phyloP scores from a whole-genome alignment of 2,888 invertebrate species.

The Pachycephus smyrnensis region DNA sequence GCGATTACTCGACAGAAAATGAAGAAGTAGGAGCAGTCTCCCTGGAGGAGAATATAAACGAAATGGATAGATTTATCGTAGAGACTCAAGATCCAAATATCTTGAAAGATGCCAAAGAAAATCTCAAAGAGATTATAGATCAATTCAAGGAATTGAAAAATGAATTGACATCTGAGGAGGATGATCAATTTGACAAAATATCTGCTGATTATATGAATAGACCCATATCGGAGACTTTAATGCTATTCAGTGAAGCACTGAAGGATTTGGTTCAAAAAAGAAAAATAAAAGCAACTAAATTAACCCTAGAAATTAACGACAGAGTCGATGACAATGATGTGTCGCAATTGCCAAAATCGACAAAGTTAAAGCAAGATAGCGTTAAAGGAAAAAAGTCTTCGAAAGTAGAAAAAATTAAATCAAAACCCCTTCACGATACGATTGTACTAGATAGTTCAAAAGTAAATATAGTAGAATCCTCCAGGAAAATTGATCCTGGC shows the following conservation, averaged over 20 bases:
- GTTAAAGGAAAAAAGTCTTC: conserved; percentile 7
- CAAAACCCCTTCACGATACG: background rate
- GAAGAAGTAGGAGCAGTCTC: conserved; percentile 30
- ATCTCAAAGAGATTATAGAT: conserved; percentile 58
- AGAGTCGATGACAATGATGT: conserved; percentile 47
- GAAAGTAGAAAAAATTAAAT: background rate
- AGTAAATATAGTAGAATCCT: background rate
- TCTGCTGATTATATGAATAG: conserved; percentile 51
- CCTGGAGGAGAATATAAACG: conserved; percentile 29
- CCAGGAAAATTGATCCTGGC: background rate
- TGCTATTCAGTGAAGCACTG: conserved; percentile 58
- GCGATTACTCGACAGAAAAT: conserved; percentile 18
- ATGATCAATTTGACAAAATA: conserved; percentile 55
- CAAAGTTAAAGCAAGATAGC: conserved; percentile 26
- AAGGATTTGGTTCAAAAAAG: conserved; percentile 54
- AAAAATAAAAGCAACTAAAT: conserved; percentile 14
- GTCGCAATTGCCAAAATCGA: background rate
- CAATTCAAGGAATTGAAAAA: conserved; percentile 58
- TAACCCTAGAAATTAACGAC: conserved; percentile 28
- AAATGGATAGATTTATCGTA: conserved; percentile 34
- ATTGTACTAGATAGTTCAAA: background rate
- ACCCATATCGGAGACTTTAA: conserved; percentile 58
- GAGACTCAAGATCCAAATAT: conserved; percentile 30
- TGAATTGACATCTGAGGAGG: conserved; percentile 56
- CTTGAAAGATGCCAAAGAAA: conserved; percentile 53